Evolutionary conservation across 2,888 invertebrate genomes (phyloP), one percentile per base, ranked within the genome.

Genomic region (Dione juno): DNA sequence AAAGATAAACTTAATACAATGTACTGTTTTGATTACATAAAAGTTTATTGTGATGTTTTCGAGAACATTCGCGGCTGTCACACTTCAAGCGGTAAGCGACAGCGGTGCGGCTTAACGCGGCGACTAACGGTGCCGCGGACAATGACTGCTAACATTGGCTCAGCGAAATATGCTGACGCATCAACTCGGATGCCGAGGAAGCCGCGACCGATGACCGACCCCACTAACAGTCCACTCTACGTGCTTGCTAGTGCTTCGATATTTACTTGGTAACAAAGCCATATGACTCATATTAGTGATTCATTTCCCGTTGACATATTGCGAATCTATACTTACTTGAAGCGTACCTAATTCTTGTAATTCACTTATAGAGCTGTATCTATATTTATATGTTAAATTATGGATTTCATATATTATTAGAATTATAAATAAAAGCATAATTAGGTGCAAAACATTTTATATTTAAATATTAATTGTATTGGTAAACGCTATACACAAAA

Each of bases 121-220:
- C 80, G 80, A 78, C 74, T 92, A 92, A 92, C 92, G 83, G 84
- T 92, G 81, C 80, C 72, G 85, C 87, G 91, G 90, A 82, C 92
- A 88, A 83, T 90, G 92, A 91, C 92, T 81, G 79, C 81, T 77
- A 81, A 80, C 83, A 77, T 75, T 78, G 78, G 77, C 79, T 79
- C 76, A 79, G 77, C 79, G 79, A 77, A 83, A 88, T 86, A 83
- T 82, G 88, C 88, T 91, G 91, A 92, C 90, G 88, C 90, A 90
- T 82, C 79, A 79, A 74, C 74, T 79, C 71, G 77, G 57, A 37
- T 81, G 86, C 82, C 79, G 81, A 83, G 84, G 86, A 87, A 84
- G 82, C 80, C 77, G 73, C 70, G 77, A 78, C 75, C 77, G 73
- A 74, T 74, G 77, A 77, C 75, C 71, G 73, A 73, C 75, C 74